These are phyloP conservation scores for Kryptopterus vitreolus DNA, from an alignment of 2,797 vertebrate genomes.

Conservation along the genomic window DNA sequence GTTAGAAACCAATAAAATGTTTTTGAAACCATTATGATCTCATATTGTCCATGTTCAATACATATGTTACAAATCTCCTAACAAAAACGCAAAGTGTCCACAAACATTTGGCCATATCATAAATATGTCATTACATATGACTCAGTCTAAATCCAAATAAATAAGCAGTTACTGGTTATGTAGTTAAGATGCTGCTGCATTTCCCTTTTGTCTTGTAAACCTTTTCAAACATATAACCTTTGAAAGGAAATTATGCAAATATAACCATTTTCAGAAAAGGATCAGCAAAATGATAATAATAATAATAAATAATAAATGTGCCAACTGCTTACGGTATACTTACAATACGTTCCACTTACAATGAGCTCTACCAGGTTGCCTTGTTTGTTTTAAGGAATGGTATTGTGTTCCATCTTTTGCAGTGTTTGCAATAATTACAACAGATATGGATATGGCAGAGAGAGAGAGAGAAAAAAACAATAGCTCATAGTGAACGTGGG, in stretches of 20 bases:
- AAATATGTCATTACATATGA: not conserved
- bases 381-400: not conserved
- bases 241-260: no score
- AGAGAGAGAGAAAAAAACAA: conserved; percentile 19
- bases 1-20: no score
- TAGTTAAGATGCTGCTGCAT: not conserved
- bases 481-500: conserved; percentile 3
- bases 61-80: no score
- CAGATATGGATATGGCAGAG: not conserved
- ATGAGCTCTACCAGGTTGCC: not conserved
- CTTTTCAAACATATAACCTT: not conserved
- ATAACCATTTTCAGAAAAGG: not conserved
- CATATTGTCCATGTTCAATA: no score
- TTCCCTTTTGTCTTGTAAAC: not conserved
- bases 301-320: conserved; percentile 6
- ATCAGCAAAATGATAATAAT: not conserved
- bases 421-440: conserved; percentile 11
- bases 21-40: no score
- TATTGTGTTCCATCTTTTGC: not conserved
- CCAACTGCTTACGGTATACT: not conserved
- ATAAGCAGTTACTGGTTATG: not conserved
- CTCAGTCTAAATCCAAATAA: not conserved
- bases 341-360: conserved; percentile 8
- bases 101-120: not conserved
- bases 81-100: not conserved